Evolutionary conservation across 2,888 invertebrate species (phyloP).

Genomic region (Miltochrista miniata): DNA sequence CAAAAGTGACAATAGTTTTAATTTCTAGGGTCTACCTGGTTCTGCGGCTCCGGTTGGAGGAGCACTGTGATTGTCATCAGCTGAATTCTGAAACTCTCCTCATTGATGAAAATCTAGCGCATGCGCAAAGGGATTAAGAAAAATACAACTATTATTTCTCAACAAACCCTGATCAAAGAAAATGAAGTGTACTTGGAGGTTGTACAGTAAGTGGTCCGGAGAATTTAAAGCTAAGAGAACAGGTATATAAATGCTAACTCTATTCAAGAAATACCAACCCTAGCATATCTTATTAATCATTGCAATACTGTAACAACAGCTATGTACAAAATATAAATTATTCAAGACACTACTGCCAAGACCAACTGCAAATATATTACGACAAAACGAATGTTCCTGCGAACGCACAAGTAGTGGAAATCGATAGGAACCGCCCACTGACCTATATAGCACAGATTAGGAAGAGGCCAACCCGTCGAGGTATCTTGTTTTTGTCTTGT

Average conservation of each 20-base stretch:
- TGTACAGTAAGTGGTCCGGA: too few relatives aligned
- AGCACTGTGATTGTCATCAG: too few relatives aligned
- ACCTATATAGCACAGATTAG: slow-evolving; percentile 42
- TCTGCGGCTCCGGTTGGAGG: too few relatives aligned
- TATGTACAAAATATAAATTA: slow-evolving; percentile 39
- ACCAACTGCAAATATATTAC: slow-evolving; percentile 32
- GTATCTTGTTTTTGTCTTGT: slow-evolving; percentile 47
- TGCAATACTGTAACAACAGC: slow-evolving; percentile 23
- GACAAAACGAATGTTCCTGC: slow-evolving; percentile 52
- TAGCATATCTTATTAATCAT: slow-evolving; percentile 1
- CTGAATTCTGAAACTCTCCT: too few relatives aligned
- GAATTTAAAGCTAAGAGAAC: too few relatives aligned
- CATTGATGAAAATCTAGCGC: too few relatives aligned
- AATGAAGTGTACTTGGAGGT: too few relatives aligned
- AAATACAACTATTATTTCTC: too few relatives aligned
- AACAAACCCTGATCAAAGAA: too few relatives aligned
- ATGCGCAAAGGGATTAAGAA: too few relatives aligned
- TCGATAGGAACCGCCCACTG: slow-evolving; percentile 76
- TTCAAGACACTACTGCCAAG: slow-evolving; percentile 19
- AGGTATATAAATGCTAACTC: neutral
- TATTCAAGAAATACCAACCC: neutral
- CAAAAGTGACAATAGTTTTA: too few relatives aligned
- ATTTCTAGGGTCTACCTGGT: too few relatives aligned
- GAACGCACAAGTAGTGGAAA: slow-evolving; percentile 68
- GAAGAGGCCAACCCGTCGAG: slow-evolving; percentile 34